Conservation (phyloP, 2,797 vertebrate species). For the Novumbra hubbsi region DNA sequence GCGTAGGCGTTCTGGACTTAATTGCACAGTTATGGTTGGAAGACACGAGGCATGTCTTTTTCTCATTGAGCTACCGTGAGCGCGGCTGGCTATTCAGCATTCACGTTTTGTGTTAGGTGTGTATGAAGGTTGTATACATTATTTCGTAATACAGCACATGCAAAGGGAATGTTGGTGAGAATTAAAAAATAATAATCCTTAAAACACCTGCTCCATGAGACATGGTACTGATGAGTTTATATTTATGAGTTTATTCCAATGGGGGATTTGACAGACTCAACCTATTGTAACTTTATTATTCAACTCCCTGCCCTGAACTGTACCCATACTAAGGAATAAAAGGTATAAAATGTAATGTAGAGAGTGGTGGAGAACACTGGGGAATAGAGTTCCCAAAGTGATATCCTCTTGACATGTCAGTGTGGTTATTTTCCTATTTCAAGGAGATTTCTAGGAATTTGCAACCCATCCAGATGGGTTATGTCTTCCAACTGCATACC, state of each 20-base stretch:
- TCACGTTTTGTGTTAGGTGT: background rate
- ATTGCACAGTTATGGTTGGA: background rate
- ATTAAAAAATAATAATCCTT: background rate
- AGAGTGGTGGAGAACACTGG: background rate
- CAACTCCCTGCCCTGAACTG: background rate
- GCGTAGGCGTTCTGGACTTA: background rate
- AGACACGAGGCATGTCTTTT: no score
- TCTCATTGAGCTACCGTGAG: no score
- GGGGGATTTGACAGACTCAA: constrained; percentile 16
- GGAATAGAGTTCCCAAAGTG: background rate
- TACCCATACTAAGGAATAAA: no score
- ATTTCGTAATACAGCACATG: constrained; percentile 6
- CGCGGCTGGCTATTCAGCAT: background rate
- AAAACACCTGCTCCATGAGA: background rate
- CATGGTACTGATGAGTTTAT: background rate
- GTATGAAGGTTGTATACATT: background rate
- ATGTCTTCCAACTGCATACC: background rate
- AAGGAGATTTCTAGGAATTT: background rate
- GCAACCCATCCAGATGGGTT: background rate
- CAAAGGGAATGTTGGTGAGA: constrained; percentile 7
- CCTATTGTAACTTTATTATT: constrained; percentile 12
- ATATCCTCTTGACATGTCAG: background rate
- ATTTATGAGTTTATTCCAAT: constrained; percentile 11
- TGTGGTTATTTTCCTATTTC: background rate
- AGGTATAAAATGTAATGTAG: background rate